Base-by-base conservation (phyloP, 2,113 vertebrate species). In the Antennarius striatus region DNA sequence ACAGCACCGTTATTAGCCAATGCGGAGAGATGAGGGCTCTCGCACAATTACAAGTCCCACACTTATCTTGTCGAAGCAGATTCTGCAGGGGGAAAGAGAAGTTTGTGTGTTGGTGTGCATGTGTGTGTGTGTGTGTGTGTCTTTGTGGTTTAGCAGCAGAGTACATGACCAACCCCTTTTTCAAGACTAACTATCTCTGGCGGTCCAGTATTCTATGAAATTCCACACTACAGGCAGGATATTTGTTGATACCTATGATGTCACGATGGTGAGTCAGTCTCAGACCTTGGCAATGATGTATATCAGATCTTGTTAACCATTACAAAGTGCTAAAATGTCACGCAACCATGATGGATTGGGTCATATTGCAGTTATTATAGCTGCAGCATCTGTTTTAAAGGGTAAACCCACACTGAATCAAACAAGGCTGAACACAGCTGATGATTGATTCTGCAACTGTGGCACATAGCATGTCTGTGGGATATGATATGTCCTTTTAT, bases 21-120 rank as follows among this genome's bases (percentile, higher is more conserved):
- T 16, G 67, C 46, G 51, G 68, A 56, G 71, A 86, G 83, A 89
- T 86, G 87, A 91, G 78, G 79, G 72, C 65, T 63, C 83, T 86
- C 28, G 57, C 81, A 89, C 81, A 86, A 88, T 90, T 89, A 87
- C 85, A 69, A 86, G 84, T 81, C 75, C 77, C 16, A 47, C 77
- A 88, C 88, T 91, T 91, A 90, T 91, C 87, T 90, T 79, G 87
- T 85, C 66, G 40, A 64, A 81, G 77, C 87, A 90, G 85, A 88
- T 90, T 80, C 80, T 84, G 79, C 75, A 76, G 75, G 54, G 61
- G 46, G 61, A 75, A 22, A 68, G 62, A 63, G 54, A 56, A 39
- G 73, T 39, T 46, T 6, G 71, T 42, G 66, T 72, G 45, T 55
- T 61, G 28, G 71, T 28, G 52, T 64, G 68, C 15, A 47, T 57